These are phyloP conservation scores for Cisticola juncidis DNA, from an alignment of 2,113 vertebrate genomes.

Conservation along the genomic window DNA sequence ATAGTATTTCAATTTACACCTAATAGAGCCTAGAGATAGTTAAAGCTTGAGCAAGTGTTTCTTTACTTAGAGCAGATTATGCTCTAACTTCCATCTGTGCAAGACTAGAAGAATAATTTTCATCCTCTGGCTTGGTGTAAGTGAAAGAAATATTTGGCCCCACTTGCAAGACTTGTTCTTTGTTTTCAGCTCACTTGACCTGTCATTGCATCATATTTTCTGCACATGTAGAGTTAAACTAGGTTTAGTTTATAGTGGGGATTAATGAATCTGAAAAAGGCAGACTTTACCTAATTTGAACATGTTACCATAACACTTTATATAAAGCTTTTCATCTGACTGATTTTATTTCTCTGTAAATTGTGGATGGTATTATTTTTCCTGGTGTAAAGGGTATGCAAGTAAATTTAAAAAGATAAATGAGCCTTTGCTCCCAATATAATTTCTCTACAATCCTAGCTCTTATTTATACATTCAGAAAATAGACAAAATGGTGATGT, in stretches of 20 bases:
- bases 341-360: slow-evolving; percentile 16
- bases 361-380: slow-evolving; percentile 30
- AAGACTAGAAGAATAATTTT: not conserved
- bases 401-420: slow-evolving; percentile 52
- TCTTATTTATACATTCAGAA: slow-evolving; percentile 54
- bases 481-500: slow-evolving; percentile 57
- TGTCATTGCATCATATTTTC: not conserved
- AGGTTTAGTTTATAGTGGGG: not conserved
- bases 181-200: not conserved
- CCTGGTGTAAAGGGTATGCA: not conserved
- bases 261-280: not conserved
- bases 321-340: not conserved
- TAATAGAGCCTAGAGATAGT: not conserved
- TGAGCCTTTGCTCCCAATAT: slow-evolving; percentile 8
- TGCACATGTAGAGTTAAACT: not conserved
- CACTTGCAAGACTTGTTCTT: not conserved
- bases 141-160: not conserved
- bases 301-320: not conserved
- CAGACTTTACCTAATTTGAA: slow-evolving; percentile 1
- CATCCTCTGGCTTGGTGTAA: not conserved
- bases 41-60: not conserved
- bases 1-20: not conserved
- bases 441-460: slow-evolving; percentile 46
- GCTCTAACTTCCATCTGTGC: not conserved
- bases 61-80: not conserved